Evolutionary conservation across 2,113 vertebrate species (phyloP).

Genomic region (Aptenodytes forsteri): DNA sequence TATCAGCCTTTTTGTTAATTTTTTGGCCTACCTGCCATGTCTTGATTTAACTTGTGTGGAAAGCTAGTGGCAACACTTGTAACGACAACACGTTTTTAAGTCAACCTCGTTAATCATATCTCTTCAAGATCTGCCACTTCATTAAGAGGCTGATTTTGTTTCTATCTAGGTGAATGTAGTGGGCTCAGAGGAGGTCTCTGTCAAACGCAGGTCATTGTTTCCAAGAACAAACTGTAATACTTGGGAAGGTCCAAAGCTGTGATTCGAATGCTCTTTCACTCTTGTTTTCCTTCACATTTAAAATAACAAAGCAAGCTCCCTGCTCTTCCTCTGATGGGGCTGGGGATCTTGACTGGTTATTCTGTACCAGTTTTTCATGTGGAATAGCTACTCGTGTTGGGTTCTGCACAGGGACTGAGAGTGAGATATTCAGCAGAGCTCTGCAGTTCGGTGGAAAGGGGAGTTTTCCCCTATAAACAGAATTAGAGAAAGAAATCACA

Average conservation of each 20-base stretch:
- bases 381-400: background rate
- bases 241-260: background rate
- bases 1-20: background rate
- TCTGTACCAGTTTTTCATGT: background rate
- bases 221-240: background rate
- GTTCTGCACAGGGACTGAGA: background rate
- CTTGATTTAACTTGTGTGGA: background rate
- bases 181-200: background rate
- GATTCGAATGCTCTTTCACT: background rate
- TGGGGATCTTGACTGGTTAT: background rate
- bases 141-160: background rate
- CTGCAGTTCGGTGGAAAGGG: background rate
- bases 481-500: background rate
- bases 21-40: background rate
- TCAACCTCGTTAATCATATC: background rate
- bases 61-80: background rate
- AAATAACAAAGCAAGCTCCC: background rate
- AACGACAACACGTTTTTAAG: background rate
- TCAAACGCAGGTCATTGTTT: background rate
- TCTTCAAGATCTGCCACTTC: background rate
- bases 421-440: background rate
- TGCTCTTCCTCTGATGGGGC: background rate
- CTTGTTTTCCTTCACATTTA: background rate
- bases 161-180: background rate
- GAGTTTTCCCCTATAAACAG: background rate